phyloP scores from a whole-genome alignment of 1,140 invertebrate species.

The Leptinotarsa defecta region DNA sequence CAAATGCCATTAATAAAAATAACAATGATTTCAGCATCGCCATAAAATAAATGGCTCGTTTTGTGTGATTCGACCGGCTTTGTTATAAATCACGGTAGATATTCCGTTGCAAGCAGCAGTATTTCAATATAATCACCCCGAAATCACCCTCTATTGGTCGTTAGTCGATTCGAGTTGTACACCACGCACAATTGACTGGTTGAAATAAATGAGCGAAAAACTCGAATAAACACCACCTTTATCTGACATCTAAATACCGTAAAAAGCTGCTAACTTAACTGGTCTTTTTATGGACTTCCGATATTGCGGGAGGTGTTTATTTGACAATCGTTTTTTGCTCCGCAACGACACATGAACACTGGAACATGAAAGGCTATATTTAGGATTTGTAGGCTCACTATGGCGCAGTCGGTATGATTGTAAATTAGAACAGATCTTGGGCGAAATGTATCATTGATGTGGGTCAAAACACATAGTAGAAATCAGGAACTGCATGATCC shows the following conservation, averaged over 20 bases:
- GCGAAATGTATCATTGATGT: too few species aligned
- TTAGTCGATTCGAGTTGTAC: conserved; percentile 31
- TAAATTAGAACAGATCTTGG: too few species aligned
- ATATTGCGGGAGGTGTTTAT: neutral
- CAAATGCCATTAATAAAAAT: conserved; percentile 17
- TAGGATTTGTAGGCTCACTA: too few species aligned
- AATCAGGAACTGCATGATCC: too few species aligned
- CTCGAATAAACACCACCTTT: conserved; percentile 30
- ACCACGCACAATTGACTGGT: conserved; percentile 30
- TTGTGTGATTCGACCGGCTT: conserved; percentile 22
- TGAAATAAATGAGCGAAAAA: conserved; percentile 35
- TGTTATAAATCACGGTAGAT: conserved; percentile 30
- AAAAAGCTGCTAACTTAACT: conserved; percentile 23
- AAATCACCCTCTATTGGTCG: conserved; percentile 30
- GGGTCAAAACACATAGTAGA: too few species aligned
- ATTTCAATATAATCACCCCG: conserved; percentile 34
- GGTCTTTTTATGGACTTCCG: neutral
- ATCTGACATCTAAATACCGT: conserved; percentile 34
- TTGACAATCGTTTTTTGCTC: too few species aligned
- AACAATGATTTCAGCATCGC: conserved; percentile 24
- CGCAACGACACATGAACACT: too few species aligned
- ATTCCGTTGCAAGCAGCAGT: conserved; percentile 24
- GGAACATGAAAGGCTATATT: too few species aligned
- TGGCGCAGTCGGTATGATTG: too few species aligned
- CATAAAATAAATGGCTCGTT: conserved; percentile 27